Percentiles rank a stretch among this genome's conserved stretches.
These are phyloP conservation scores for Serinus canaria DNA, from an alignment of 2,113 vertebrate species.

Conservation along the genomic window DNA sequence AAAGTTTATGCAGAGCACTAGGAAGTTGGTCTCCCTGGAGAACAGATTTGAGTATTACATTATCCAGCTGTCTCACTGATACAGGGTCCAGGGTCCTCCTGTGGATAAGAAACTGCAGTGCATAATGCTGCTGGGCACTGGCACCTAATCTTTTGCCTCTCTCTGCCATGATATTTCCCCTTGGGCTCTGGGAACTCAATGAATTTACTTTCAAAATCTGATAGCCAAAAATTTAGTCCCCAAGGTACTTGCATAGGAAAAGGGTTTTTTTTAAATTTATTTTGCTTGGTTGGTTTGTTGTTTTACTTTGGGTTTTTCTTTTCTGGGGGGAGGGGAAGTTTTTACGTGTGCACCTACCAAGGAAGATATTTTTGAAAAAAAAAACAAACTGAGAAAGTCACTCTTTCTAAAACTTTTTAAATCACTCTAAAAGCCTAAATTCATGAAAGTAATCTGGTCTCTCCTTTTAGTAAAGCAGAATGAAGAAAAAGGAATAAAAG, in stretches of 20 bases:
- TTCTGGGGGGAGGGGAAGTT: accelerated
- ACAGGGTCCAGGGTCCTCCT: neutral
- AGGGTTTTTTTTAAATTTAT: accelerated
- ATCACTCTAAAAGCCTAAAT: neutral
- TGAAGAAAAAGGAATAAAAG: neutral
- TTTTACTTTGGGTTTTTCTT: neutral
- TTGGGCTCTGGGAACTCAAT: neutral
- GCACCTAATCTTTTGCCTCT: neutral
- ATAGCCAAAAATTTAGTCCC: neutral
- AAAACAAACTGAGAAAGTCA: neutral
- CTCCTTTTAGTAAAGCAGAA: neutral
- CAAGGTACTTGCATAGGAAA: neutral
- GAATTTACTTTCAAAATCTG: neutral
- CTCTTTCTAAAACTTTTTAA: neutral
- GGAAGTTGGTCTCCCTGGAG: neutral
- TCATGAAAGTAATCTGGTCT: neutral
- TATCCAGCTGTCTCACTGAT: conserved; percentile 13
- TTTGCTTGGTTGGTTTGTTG: neutral
- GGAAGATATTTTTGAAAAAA: neutral
- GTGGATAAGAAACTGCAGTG: neutral
- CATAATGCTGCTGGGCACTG: neutral
- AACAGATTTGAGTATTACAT: neutral
- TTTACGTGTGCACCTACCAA: neutral
- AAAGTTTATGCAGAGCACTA: neutral
- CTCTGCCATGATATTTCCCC: neutral